Evolutionary conservation across 2,797 vertebrate genomes (phyloP).

Genomic region (Heteromormyrus szaboi): DNA sequence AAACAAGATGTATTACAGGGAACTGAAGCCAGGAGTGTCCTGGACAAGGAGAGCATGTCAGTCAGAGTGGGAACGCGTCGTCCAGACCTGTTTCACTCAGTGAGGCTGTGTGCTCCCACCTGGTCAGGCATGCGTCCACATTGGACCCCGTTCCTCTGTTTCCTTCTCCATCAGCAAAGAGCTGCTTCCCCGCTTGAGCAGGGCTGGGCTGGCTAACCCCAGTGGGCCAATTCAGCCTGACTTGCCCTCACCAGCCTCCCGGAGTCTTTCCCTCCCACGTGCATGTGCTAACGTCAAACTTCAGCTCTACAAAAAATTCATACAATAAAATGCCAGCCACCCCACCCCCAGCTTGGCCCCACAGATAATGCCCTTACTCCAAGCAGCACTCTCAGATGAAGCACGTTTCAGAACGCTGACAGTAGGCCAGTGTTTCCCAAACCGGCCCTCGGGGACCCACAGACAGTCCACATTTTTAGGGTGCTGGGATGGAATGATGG

Average conservation of each 20-base stretch:
- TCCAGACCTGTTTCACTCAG: background rate
- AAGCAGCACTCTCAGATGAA: background rate
- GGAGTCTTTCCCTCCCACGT: background rate
- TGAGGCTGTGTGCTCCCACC: background rate
- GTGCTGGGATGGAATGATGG: background rate
- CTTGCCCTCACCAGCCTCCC: background rate
- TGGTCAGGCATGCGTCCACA: conserved; percentile 26
- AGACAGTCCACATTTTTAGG: background rate
- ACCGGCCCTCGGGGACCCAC: background rate
- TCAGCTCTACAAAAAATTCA: background rate
- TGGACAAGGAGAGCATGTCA: conserved; percentile 22
- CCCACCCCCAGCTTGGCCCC: background rate
- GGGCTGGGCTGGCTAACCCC: conserved; percentile 15
- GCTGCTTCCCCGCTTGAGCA: conserved; percentile 38
- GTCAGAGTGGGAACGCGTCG: conserved; percentile 3
- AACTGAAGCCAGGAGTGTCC: conserved; percentile 22
- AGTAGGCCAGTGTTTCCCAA: background rate
- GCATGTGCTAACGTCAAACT: background rate
- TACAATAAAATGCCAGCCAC: background rate
- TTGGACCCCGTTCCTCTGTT: conserved; percentile 22
- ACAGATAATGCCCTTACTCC: conserved; percentile 5
- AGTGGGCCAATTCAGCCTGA: conserved; percentile 43
- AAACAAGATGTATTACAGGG: background rate
- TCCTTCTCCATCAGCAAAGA: conserved; percentile 45
- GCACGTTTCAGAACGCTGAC: background rate